phyloP scores from a whole-genome alignment of 2,888 invertebrate genomes.

The Agrilus biguttatus region DNA sequence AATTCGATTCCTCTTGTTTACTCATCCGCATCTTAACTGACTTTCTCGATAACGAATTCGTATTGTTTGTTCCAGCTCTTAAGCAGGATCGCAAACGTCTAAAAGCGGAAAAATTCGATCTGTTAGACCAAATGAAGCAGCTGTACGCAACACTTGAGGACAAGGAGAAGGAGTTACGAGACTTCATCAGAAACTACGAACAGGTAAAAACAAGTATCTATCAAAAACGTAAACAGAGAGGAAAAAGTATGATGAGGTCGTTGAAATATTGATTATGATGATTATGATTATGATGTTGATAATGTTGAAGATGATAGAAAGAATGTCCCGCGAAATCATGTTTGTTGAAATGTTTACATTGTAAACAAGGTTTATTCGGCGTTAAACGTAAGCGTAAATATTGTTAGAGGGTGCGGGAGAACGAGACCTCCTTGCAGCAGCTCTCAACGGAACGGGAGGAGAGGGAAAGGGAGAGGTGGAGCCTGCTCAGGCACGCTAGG shows the following conservation, averaged over 20 bases:
- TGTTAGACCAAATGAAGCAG: slow-evolving; percentile 88
- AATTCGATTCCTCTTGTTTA: too few relatives aligned
- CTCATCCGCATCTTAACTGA: too few relatives aligned
- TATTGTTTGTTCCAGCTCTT: slow-evolving; percentile 40
- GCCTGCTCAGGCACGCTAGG: slow-evolving; percentile 70
- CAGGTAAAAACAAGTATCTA: slow-evolving; percentile 40
- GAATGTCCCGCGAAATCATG: too few relatives aligned
- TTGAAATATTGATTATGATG: too few relatives aligned
- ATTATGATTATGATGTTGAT: too few relatives aligned
- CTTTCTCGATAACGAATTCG: too few relatives aligned
- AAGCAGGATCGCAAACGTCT: slow-evolving; percentile 82
- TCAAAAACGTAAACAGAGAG: too few relatives aligned
- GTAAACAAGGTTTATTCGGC: slow-evolving; percentile 3
- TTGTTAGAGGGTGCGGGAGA: slow-evolving; percentile 60
- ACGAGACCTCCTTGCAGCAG: slow-evolving; percentile 53
- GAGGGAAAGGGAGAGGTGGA: slow-evolving; percentile 79
- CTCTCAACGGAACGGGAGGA: slow-evolving; percentile 49
- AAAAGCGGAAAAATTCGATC: slow-evolving; percentile 86
- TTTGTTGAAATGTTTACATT: neutral
- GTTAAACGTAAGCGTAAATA: slow-evolving; percentile 17
- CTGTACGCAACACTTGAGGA: slow-evolving; percentile 86
- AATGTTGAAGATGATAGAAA: too few relatives aligned
- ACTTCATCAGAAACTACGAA: slow-evolving; percentile 90
- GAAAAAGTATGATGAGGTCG: too few relatives aligned
- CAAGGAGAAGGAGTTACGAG: slow-evolving; percentile 84